Conservation (phyloP, 2,797 vertebrate species). For the Hyperoplus lanceolatus region DNA sequence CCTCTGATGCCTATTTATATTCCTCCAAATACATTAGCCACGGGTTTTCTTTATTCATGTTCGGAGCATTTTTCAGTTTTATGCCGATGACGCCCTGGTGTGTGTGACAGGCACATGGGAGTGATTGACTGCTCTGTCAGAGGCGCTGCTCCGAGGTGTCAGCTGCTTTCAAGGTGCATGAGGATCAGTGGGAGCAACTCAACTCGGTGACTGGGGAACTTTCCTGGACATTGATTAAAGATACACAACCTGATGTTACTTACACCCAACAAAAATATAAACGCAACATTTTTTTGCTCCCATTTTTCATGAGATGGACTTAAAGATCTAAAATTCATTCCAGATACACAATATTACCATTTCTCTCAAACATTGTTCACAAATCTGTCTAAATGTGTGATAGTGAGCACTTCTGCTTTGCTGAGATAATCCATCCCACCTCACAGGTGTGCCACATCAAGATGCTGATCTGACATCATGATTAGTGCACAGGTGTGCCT, state of each 20-base stretch:
- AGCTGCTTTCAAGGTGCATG: constrained; percentile 53
- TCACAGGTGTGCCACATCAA: too few relatives aligned
- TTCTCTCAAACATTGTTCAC: too few relatives aligned
- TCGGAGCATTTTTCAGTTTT: constrained; percentile 64
- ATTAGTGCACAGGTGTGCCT: too few relatives aligned
- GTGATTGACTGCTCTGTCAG: constrained; percentile 72
- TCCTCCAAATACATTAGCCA: constrained; percentile 77
- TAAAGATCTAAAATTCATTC: too few relatives aligned
- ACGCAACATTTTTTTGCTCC: too few relatives aligned
- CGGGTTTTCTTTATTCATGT: constrained; percentile 63
- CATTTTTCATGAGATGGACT: too few relatives aligned
- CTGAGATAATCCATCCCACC: too few relatives aligned
- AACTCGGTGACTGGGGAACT: constrained; percentile 10
- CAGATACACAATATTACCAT: too few relatives aligned
- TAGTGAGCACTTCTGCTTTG: too few relatives aligned
- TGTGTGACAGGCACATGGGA: constrained; percentile 71
- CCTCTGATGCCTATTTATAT: constrained; percentile 70
- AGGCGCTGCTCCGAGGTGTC: constrained; percentile 44
- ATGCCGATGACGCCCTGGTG: constrained; percentile 80
- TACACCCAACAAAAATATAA: neutral
- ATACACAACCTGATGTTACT: constrained; percentile 7
- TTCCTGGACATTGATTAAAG: constrained; percentile 37
- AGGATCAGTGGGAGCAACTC: constrained; percentile 38
- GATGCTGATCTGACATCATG: too few relatives aligned
- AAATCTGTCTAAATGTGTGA: too few relatives aligned